Evolutionary conservation across 2,888 invertebrate genomes (phyloP), one percentile per base, ranked within the genome.

Genomic region (Copidosoma aretas): DNA sequence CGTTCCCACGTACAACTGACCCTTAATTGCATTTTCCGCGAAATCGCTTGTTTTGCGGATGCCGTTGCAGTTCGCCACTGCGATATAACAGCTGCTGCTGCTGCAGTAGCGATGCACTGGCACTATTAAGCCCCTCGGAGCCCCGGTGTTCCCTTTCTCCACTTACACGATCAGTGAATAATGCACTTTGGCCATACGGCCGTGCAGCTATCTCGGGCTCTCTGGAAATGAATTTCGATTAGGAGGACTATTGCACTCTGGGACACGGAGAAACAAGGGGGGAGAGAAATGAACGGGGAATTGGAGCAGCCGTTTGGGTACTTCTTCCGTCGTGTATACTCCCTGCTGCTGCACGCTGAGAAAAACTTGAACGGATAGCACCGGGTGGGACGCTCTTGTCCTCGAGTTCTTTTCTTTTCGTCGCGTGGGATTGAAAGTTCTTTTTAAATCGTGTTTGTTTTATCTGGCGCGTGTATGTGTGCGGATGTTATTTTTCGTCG

Each of bases 191-290:
- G 54, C 17, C 41, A 10, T n/a, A n/a, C n/a, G n/a, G n/a, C n/a
- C n/a, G n/a, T n/a, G n/a, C n/a, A n/a, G n/a, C 10, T 39, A 49
- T 21, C 21, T 49, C n/a, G 21, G 19, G 46, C 57, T 32, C 64
- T 32, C 32, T 70, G 65, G 64, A 71, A 74, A 72, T 75, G 73
- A 74, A 76, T 74, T 73, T 71, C 71, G 64, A 69, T 72, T 70
- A 66, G 68, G 41, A 46, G 49, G 19, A 32, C 2, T 52, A n/a
- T n/a, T 63, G 39, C 39, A 2, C 25, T 24, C 14, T 10, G 19
- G 54, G 41, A 46, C 52, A n/a, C n/a, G n/a, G 54, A 17, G 39
- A 43, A 52, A 41, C 32, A 51, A 52, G 41, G 41, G 52, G 10
- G 19, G 59, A 68, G 71, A 67, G 64, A 64, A 69, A 67, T 64